Evolutionary conservation across 2,888 invertebrate species (phyloP).

Genomic region (Limenitis camilla): DNA sequence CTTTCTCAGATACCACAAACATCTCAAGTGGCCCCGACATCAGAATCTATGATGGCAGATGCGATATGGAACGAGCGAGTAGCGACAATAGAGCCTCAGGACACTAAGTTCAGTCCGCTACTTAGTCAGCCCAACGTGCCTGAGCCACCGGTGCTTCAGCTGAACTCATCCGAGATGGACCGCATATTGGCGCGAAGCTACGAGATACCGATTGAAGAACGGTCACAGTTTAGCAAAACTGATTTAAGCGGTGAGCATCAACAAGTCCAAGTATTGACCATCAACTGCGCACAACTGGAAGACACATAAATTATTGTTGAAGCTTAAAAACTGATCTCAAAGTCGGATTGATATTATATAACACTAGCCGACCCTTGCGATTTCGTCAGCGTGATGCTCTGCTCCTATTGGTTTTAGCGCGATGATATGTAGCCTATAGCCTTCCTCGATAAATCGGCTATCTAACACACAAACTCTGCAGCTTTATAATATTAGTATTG

Average conservation of each 20-base stretch:
- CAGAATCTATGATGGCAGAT: slow-evolving; percentile 20
- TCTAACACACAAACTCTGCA: too few species aligned
- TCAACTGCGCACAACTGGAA: too few species aligned
- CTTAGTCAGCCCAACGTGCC: slow-evolving; percentile 31
- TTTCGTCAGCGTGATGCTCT: too few species aligned
- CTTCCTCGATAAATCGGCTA: too few species aligned
- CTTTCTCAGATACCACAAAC: slow-evolving; percentile 10
- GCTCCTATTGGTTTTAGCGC: too few species aligned
- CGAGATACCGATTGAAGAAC: slow-evolving; percentile 32
- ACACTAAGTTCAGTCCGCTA: slow-evolving; percentile 24
- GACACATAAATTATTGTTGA: too few species aligned
- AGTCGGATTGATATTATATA: not conserved
- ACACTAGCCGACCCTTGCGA: not conserved
- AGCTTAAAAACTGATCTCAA: not conserved
- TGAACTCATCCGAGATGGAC: slow-evolving; percentile 50
- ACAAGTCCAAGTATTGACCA: too few species aligned
- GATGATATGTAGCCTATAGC: too few species aligned
- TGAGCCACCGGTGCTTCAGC: slow-evolving; percentile 36
- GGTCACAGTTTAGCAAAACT: slow-evolving; percentile 25
- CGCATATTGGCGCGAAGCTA: slow-evolving; percentile 32
- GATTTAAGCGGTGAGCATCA: slow-evolving; percentile 29
- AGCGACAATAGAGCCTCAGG: not conserved
- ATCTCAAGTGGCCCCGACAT: slow-evolving; percentile 4
- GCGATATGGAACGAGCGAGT: not conserved
- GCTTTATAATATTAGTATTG: too few species aligned